Base-by-base conservation (phyloP, 2,797 vertebrate species). In the Decapterus maruadsi region DNA sequence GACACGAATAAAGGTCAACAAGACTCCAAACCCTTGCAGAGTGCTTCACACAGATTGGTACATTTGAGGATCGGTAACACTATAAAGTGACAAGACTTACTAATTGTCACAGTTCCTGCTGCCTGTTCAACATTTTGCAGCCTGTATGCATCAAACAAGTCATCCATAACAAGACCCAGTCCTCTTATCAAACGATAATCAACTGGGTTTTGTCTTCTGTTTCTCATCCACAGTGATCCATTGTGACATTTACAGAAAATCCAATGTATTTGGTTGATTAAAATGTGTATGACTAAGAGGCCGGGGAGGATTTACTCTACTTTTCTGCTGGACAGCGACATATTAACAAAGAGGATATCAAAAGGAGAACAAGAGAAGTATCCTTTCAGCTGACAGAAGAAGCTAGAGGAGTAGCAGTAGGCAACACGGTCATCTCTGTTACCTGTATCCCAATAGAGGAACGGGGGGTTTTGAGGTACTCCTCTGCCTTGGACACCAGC, bases 361-460 rank as follows among this genome's bases (percentile, higher is more conserved):
- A 50, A 75, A 40, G 62, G 14, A 53, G 12, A 62, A 42, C 40
- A 48, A 54, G 14, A 20, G 9, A 66, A 53, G 68, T 38, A 26
- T 50, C 63, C 16, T 20, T 56, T 59, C 29, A 60, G 40, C 45
- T 48, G 45, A 19, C 63, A 48, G 38, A 69, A 58, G 51, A 67
- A 74, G 65, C 61, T 20, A 29, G 48, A 29, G 48, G 51, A 13
- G 19, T 48, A 11, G 38, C 12, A 19, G 36, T 29, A 7, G 58
- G 4, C 0, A 9, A 42, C 29, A 14, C 11, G 29, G 13, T 7
- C 3, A n/a, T 29, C 36, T n/a, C 1, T 68, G 22, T 81, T 96
- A 99, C 98, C 97, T 99, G 98, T 90, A 99, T 97, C 69, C 98
- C 98, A 62, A 99, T 97, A 77, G 98, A 99, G 68, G 98, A 96